These are phyloP conservation scores for Ochotona curzoniae DNA, from an alignment of 2,113 vertebrate species.

Conservation along the genomic window DNA sequence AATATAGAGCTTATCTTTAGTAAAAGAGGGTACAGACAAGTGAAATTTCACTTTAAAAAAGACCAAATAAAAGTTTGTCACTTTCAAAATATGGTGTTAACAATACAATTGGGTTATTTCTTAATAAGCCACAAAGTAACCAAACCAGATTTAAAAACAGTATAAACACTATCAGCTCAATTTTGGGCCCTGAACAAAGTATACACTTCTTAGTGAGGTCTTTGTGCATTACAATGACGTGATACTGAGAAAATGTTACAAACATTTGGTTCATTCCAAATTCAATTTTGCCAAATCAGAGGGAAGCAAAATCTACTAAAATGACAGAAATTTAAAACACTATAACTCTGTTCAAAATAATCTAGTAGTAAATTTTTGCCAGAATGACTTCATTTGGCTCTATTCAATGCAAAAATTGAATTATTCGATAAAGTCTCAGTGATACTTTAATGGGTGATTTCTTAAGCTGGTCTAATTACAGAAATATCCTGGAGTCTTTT, in stretches of 20 bases:
- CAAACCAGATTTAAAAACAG: background rate
- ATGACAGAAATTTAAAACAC: conserved; percentile 15
- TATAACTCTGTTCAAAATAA: conserved; percentile 51
- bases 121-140: background rate
- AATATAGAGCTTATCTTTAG: background rate
- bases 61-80: background rate
- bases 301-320: background rate
- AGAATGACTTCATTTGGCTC: background rate
- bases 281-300: background rate
- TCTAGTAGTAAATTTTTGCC: conserved; percentile 1
- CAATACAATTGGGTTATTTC: conserved; percentile 6
- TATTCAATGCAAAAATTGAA: background rate
- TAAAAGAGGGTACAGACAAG: background rate
- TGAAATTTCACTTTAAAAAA: background rate
- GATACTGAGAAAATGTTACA: background rate
- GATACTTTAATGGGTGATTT: conserved; percentile 24
- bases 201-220: background rate
- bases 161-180: background rate
- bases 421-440: conserved; percentile 2
- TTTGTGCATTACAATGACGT: background rate
- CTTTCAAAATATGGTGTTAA: background rate
- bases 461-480: conserved; percentile 37
- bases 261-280: conserved; percentile 36
- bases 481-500: background rate
- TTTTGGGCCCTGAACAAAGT: background rate